Evolutionary conservation across 1,140 invertebrate genomes (phyloP), one percentile per base, ranked within the genome.

Genomic region (Hestina assimilis): DNA sequence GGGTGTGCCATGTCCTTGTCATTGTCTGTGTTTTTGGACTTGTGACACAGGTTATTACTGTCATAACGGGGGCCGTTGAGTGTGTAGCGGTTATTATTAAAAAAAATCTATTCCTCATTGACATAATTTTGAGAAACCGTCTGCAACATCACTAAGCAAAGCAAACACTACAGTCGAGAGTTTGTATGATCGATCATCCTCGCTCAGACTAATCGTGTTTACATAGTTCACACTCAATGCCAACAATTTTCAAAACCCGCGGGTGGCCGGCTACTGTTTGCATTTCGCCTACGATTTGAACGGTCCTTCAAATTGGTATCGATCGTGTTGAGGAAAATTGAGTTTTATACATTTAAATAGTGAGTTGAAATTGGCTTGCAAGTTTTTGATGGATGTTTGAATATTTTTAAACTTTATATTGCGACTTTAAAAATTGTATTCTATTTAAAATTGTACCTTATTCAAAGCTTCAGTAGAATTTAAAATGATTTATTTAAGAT

Each of bases 211-310:
- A 80, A 80, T 83, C 75, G 75, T 83, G 70, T 83, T 83, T 77
- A 73, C 69, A 59, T 59, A 70, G 66, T 69, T 69, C 69, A 75
- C 78, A 81, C 78, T 81, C 51, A 67, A 79, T 62, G 68, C 59
- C 53, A 68, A 77, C 59, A 71, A 66, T 69, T 72, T 81, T 75
- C 15, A 75, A 72, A 70, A 72, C 56, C 64, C 58, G 61, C 76
- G 79, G 82, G 81, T 84, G 79, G 82, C 70, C 78, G 53, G 79
- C 79, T 85, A 79, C 82, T 83, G 82, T 83, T 79, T 83, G 76
- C 67, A 38, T 79, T 79, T 67, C 54, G 55, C 68, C 79, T 79
- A 75, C 69, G 66, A 73, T 73, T 71, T 69, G 63, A 75, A 81
- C 57, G 69, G 62, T 61, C 68, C 64, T 77, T 72, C 29, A 63